phyloP scores from a whole-genome alignment of 2,113 vertebrate genomes.

The Boulengeromyrus knoepffleri region DNA sequence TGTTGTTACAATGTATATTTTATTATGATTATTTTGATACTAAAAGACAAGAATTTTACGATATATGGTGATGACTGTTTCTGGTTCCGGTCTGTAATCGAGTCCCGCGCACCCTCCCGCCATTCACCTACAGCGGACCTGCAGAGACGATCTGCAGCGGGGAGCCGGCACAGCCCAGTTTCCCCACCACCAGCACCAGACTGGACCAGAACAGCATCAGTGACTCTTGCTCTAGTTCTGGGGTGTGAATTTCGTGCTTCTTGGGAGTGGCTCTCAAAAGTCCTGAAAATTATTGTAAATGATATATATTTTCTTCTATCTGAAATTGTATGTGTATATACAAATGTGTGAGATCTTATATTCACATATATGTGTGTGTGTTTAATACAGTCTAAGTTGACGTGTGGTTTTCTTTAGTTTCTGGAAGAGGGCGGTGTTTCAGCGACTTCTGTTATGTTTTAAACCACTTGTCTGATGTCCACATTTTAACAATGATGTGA shows the following conservation, averaged over 20 bases:
- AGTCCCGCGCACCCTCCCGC: not conserved
- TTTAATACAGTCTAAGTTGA: conserved; percentile 14
- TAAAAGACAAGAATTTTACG: conserved; percentile 22
- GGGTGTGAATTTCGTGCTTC: not conserved
- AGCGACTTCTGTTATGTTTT: conserved; percentile 34
- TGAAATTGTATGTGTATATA: conserved; percentile 22
- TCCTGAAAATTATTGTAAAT: conserved; percentile 23
- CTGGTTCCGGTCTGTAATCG: conserved; percentile 4
- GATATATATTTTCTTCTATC: conserved; percentile 23
- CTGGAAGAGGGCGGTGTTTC: conserved; percentile 32
- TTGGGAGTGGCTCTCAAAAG: not conserved
- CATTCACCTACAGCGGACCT: not conserved
- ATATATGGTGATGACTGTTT: not conserved
- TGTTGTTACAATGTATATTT: conserved; percentile 30
- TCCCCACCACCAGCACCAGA: not conserved
- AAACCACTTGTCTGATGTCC: conserved; percentile 39
- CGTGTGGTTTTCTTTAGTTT: conserved; percentile 33
- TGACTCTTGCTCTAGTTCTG: not conserved
- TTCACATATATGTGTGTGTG: conserved; percentile 25
- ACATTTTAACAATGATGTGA: conserved; percentile 48
- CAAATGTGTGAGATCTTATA: conserved; percentile 24
- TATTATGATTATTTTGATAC: conserved; percentile 34
- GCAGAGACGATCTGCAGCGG: not conserved
- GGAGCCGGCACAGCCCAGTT: not conserved
- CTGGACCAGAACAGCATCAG: not conserved